phyloP scores from a whole-genome alignment of 1,140 invertebrate genomes.

The Prorops nasuta region DNA sequence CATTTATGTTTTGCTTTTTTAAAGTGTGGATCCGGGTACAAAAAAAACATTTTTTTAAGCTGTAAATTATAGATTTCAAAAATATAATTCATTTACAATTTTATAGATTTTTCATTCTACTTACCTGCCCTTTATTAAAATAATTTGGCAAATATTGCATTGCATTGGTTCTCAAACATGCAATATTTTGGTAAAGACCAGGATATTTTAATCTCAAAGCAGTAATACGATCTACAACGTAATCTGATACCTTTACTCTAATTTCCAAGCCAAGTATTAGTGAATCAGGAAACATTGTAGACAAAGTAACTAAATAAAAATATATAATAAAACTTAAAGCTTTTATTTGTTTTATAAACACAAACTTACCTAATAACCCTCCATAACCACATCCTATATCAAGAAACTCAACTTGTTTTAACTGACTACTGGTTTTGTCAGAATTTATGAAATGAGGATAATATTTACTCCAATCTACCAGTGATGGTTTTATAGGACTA shows the following conservation, averaged over 20 bases:
- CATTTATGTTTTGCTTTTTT: slow-evolving; percentile 99
- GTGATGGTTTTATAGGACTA: slow-evolving; percentile 67
- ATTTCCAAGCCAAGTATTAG: slow-evolving; percentile 97
- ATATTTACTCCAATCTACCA: slow-evolving; percentile 74
- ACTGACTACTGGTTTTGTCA: slow-evolving; percentile 27
- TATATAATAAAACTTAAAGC: slow-evolving; percentile 9
- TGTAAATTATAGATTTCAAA: slow-evolving; percentile 51
- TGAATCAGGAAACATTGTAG: slow-evolving; percentile 85
- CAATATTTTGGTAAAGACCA: slow-evolving; percentile 88
- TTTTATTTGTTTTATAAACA: background rate
- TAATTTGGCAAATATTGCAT: slow-evolving; percentile 99
- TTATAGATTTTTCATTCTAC: slow-evolving; percentile 7
- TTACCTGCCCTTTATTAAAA: slow-evolving; percentile 89
- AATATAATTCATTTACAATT: slow-evolving; percentile 9
- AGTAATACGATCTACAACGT: slow-evolving; percentile 92
- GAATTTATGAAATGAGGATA: slow-evolving; percentile 63
- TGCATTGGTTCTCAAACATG: slow-evolving; percentile 93
- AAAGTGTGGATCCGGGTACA: slow-evolving; percentile 99
- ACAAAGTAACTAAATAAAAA: slow-evolving; percentile 72
- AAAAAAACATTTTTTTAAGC: slow-evolving; percentile 97
- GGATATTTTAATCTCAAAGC: slow-evolving; percentile 78
- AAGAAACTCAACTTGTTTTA: slow-evolving; percentile 79
- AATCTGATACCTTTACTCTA: slow-evolving; percentile 96
- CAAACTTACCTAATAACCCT: slow-evolving; percentile 77
- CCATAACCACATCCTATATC: slow-evolving; percentile 99